phyloP scores from a whole-genome alignment of 23 tunicate genomes.

The Halocynthia aurantium region DNA sequence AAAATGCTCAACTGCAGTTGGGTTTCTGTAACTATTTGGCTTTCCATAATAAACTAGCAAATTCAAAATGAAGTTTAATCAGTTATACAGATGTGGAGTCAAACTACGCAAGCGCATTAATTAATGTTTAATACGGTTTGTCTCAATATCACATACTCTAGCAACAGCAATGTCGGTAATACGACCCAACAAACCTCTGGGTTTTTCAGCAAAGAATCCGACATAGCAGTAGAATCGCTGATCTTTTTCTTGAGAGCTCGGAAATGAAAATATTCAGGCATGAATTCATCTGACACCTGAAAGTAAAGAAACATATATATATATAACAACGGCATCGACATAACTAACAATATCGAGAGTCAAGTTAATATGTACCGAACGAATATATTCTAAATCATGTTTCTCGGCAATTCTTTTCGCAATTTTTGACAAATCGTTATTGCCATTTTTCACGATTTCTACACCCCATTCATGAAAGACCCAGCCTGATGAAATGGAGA shows the following conservation, averaged over 20 bases:
- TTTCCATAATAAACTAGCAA: too few relatives aligned
- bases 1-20: too few relatives aligned
- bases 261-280: slow-evolving; percentile 16
- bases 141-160: background rate
- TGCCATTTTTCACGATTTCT: too few relatives aligned
- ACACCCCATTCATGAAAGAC: too few relatives aligned
- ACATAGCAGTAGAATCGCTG: background rate
- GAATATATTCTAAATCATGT: slow-evolving; percentile 2
- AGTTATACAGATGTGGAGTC: too few relatives aligned
- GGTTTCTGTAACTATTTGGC: too few relatives aligned
- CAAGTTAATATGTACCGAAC: slow-evolving; percentile 4
- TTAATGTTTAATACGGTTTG: background rate
- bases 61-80: too few relatives aligned
- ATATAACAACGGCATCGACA: background rate
- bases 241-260: slow-evolving; percentile 6
- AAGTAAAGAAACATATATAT: background rate
- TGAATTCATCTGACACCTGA: background rate
- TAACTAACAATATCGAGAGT: background rate
- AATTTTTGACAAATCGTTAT: too few relatives aligned
- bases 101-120: too few relatives aligned
- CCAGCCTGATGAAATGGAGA: too few relatives aligned
- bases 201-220: background rate
- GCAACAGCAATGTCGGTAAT: background rate
- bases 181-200: background rate
- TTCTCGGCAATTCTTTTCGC: background rate